Evolutionary conservation across 2,888 invertebrate genomes (phyloP), one percentile per base, ranked within the genome.

Genomic region (Linnaemya vulpina): DNA sequence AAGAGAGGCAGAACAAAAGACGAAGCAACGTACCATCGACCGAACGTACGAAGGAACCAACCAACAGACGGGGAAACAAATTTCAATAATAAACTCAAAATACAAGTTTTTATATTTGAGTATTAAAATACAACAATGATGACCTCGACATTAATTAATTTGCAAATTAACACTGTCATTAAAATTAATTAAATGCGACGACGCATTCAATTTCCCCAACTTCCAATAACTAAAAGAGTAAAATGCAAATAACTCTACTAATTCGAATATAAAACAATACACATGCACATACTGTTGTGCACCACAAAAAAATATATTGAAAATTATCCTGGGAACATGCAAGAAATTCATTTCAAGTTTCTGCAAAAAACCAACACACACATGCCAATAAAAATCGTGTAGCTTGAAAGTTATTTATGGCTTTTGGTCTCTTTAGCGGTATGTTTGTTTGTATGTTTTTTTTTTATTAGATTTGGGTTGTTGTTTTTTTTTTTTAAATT

Each of bases 131-230:
- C 80, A 67, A 13, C 70, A 53, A 53, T 58, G 60, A 58, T 77
- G 83, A 86, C 87, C 86, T 87, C 82, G 83, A 86, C 87, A 84
- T 87, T 86, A 87, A 87, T 87, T 87, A 87, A 84, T 87, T 87
- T 87, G 87, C 86, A 87, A 87, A 87, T 87, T 87, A 87, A 87
- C 87, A 85, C 82, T 71, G 85, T 78, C 85, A 85, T 85, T 85
- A 87, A 86, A 85, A 85, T 85, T 85, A 85, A 85, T 85, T 85
- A 82, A 85, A 85, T 85, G 82, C 85, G 60, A 71, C 74, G 46
- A 77, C 71, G 74, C 80, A 74, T 71, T 58, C 58, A 22, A 70
- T 70, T 73, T 43, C 58, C 40, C 35, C 49, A 76, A 71, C 55
- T 71, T 78, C 13, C 77, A 62, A 63, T 78, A 62, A 53, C 40